Evolutionary conservation across 2,113 vertebrate genomes (phyloP), one percentile per base, ranked within the genome.

Genomic region (Paralichthys olivaceus): DNA sequence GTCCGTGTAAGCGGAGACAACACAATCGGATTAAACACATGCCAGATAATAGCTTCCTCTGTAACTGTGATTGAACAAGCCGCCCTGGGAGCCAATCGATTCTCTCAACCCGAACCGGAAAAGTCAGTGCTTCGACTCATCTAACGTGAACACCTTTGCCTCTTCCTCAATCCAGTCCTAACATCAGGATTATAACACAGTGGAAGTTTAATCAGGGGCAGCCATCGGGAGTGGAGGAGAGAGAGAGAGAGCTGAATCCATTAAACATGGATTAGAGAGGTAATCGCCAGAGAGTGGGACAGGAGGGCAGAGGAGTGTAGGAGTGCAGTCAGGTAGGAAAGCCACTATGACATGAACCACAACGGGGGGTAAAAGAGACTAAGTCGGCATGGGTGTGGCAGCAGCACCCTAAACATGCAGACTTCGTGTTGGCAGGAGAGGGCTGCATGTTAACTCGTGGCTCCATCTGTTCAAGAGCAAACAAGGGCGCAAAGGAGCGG

Each of bases 201-300:
- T 59, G 68, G 69, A 77, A 63, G 84, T 91, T 86, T 92, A 93
- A 92, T 91, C 87, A 87, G 80, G 43, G 76, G 5, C 59, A 40
- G 64, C 62, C 84, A 74, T 85, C 80, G 43, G 77, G 73, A 59
- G 69, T 56, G 79, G 77, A 57, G 71, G 79, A 60, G 75, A 81
- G 75, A 66, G 68, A 57, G 28, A 13, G 37, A 4, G 65, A 62
- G 81, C 59, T 23, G 82, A 90, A 89, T 87, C 86, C 85, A 89
- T 87, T 92, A 85, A 89, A 90, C 86, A 92, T 89, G 92, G 90
- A 93, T 93, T 93, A 93, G 49, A 80, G 87, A 37, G 72, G 68
- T 92, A 93, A 91, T 93, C 89, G 58, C 59, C n/a, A 14, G 73
- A 81, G 89, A 87, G 58, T 67, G 64, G 83, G 80, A 84, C 81